A percentile compares a stretch with the other conserved stretches of the same genome.
Evolutionary conservation across 2,113 vertebrate species (phyloP).

Genomic region (Pogonocichla stellata): DNA sequence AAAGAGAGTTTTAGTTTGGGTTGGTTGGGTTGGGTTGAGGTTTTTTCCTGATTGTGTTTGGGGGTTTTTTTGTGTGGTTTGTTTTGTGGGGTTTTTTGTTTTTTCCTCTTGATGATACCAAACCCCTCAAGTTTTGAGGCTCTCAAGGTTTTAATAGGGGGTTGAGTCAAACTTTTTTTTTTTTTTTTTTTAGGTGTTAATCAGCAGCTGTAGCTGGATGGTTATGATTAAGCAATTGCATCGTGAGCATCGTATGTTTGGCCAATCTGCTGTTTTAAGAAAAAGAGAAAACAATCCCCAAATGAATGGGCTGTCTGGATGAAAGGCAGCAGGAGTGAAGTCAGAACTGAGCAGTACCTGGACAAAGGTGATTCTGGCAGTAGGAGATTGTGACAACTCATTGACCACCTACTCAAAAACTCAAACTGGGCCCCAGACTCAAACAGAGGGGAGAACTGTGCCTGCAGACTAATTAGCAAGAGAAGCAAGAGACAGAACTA

Average conservation of each 20-base stretch:
- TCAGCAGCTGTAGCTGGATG: neutral
- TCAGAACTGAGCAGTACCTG: neutral
- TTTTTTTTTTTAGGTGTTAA: neutral
- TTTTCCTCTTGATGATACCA: neutral
- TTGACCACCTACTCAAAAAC: neutral
- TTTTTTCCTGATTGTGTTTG: neutral
- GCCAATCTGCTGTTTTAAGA: neutral
- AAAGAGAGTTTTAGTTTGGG: neutral
- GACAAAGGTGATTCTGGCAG: neutral
- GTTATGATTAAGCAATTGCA: neutral
- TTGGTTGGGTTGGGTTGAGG: neutral
- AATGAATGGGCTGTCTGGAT: neutral
- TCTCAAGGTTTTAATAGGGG: neutral
- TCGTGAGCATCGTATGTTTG: neutral
- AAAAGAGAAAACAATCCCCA: neutral
- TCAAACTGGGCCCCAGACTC: neutral
- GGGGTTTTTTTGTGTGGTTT: neutral
- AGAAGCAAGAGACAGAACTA: neutral
- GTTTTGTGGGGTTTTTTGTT: neutral
- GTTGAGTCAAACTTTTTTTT: neutral
- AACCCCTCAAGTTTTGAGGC: neutral
- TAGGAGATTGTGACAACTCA: accelerated
- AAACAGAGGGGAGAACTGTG: neutral
- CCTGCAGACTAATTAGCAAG: neutral
- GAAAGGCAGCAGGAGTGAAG: neutral